A percentile compares a stretch with the other conserved stretches of the same genome.
phyloP scores from a whole-genome alignment of 2,113 vertebrate genomes.

The Jacana jacana region DNA sequence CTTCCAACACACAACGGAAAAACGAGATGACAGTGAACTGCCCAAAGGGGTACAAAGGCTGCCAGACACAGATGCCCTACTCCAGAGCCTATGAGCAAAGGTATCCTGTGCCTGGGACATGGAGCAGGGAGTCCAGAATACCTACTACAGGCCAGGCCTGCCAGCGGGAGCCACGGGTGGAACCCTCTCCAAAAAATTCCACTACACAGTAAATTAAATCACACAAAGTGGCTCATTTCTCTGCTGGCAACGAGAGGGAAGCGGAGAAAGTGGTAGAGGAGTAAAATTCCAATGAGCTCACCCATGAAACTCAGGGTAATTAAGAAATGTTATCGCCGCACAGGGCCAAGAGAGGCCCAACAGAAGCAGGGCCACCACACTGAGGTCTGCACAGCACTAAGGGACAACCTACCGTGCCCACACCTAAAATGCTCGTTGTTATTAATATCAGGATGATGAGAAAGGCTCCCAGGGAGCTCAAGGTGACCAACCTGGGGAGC shows the following conservation, averaged over 20 bases:
- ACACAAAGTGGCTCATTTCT: not conserved
- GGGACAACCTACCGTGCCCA: fast-evolving
- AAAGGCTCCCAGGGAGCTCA: not conserved
- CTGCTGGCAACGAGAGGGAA: not conserved
- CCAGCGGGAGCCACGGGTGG: fast-evolving
- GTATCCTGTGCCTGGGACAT: not conserved
- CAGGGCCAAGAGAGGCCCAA: not conserved
- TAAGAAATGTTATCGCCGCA: not conserved
- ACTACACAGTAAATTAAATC: not conserved
- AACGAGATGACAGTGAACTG: not conserved
- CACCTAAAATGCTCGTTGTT: not conserved
- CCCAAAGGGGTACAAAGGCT: too few species aligned
- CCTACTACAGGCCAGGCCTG: not conserved
- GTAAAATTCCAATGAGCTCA: not conserved
- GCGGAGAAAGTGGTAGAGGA: fast-evolving
- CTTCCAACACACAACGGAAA: not conserved
- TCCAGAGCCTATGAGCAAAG: not conserved
- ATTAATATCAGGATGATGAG: not conserved
- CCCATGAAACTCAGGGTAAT: not conserved
- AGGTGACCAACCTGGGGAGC: fast-evolving
- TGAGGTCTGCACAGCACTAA: not conserved
- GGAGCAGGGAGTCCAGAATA: fast-evolving
- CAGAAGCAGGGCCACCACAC: not conserved
- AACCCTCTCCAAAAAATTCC: not conserved
- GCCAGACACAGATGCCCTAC: too few species aligned